Evolutionary conservation across 2,113 vertebrate species (phyloP).

Genomic region (Epinephelus fuscoguttatus): DNA sequence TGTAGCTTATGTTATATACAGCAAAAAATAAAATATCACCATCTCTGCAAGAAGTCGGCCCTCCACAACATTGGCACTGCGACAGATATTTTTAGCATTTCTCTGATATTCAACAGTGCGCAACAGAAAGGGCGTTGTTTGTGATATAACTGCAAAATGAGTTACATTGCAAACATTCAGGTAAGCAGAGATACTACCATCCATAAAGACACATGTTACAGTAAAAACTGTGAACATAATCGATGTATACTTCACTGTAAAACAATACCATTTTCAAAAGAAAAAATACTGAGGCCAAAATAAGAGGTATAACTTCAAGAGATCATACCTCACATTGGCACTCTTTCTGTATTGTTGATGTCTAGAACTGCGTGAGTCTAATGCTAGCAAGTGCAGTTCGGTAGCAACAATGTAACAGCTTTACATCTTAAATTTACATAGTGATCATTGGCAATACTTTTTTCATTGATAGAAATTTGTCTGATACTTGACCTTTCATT

Average conservation of each 20-base stretch:
- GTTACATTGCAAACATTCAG: constrained; percentile 66
- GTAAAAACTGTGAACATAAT: constrained; percentile 68
- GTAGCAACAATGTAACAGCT: constrained; percentile 17
- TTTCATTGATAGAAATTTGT: neutral
- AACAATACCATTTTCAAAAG: constrained; percentile 69
- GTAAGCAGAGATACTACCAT: constrained; percentile 63
- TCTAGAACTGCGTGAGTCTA: neutral
- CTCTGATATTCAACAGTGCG: constrained; percentile 43
- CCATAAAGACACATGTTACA: constrained; percentile 79
- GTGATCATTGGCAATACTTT: neutral
- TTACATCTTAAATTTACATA: constrained; percentile 22
- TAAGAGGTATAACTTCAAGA: constrained; percentile 52
- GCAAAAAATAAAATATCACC: constrained; percentile 72
- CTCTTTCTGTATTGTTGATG: constrained; percentile 17
- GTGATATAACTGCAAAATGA: constrained; percentile 48
- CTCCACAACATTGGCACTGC: constrained; percentile 60
- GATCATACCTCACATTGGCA: constrained; percentile 51
- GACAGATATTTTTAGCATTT: constrained; percentile 45
- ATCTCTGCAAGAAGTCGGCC: constrained; percentile 62
- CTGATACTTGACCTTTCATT: neutral
- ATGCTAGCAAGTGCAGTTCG: neutral
- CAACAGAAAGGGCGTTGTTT: constrained; percentile 40
- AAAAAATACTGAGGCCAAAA: constrained; percentile 77
- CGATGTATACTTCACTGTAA: constrained; percentile 64
- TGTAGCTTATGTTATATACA: constrained; percentile 86